A percentile compares a stretch with the other conserved stretches of the same genome.
These are phyloP conservation scores for Trichonephila clavipes DNA, from an alignment of 1,140 invertebrate genomes.

Conservation along the genomic window DNA sequence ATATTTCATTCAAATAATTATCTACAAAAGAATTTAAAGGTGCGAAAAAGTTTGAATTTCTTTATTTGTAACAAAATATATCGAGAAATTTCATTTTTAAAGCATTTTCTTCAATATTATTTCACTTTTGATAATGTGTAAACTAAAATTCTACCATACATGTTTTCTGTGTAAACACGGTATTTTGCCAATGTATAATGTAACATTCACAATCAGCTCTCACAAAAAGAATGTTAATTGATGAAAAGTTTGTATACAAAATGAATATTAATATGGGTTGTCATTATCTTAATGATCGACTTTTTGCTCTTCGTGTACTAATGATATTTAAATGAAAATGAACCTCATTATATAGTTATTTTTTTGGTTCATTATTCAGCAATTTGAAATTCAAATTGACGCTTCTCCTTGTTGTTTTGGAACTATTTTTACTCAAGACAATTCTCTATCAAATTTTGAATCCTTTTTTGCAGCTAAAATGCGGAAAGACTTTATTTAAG, in stretches of 20 bases:
- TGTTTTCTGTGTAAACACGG: not conserved
- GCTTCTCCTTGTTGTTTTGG: slow-evolving; percentile 1
- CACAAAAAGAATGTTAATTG: not conserved
- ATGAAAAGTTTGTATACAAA: slow-evolving; percentile 2
- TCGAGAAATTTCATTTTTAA: too few relatives aligned
- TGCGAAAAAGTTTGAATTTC: too few relatives aligned
- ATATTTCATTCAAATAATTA: too few relatives aligned
- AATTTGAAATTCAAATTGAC: slow-evolving; percentile 56
- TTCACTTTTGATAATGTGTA: too few relatives aligned
- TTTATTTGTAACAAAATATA: too few relatives aligned
- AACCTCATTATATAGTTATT: not conserved
- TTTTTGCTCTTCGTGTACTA: not conserved
- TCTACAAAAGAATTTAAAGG: too few relatives aligned
- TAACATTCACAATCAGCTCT: not conserved
- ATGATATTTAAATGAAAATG: slow-evolving; percentile 60
- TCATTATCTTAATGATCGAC: slow-evolving; percentile 29
- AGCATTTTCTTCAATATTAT: too few relatives aligned
- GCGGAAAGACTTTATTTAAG: not conserved
- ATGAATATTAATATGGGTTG: slow-evolving; percentile 38
- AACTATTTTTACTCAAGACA: slow-evolving; percentile 11
- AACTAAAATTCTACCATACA: too few relatives aligned
- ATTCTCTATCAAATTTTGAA: not conserved
- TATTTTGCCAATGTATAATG: not conserved
- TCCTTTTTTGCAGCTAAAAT: not conserved
- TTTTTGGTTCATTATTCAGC: slow-evolving; percentile 24